phyloP scores from a whole-genome alignment of 2,888 invertebrate species.

The Tachystola acroxantha region DNA sequence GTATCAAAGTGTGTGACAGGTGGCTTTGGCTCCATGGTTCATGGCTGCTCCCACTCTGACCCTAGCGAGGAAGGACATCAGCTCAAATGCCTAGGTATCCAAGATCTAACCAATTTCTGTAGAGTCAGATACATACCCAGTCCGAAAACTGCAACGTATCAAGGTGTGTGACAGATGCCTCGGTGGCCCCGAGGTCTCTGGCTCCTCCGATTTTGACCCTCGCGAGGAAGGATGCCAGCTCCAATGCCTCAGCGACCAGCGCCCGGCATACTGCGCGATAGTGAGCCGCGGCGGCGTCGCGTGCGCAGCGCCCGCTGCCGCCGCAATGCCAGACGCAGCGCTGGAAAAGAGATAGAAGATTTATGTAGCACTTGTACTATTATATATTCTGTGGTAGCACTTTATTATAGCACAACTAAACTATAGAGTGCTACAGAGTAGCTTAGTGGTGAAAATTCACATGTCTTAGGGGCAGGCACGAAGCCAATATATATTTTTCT shows the following conservation, averaged over 20 bases:
- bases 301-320: slow-evolving; percentile 57
- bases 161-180: slow-evolving; percentile 84
- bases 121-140: slow-evolving; percentile 90
- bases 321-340: slow-evolving; percentile 71
- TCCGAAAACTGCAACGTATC: slow-evolving; percentile 92
- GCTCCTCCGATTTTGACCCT: slow-evolving; percentile 85
- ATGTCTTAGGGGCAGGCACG: too few species aligned
- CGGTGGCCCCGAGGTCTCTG: slow-evolving; percentile 80
- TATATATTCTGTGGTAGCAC: too few species aligned
- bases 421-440: too few species aligned
- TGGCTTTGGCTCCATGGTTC: background rate
- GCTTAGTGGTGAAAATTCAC: too few species aligned
- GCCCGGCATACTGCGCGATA: slow-evolving; percentile 96
- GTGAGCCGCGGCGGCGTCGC: slow-evolving; percentile 84
- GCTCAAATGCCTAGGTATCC: background rate
- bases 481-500: too few species aligned
- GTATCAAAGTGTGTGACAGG: background rate
- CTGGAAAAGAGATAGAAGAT: slow-evolving; percentile 26
- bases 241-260: slow-evolving; percentile 93
- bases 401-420: too few species aligned
- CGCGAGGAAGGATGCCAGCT: slow-evolving; percentile 93
- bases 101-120: background rate
- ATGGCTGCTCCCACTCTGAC: background rate
- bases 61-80: background rate
- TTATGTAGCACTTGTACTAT: too few species aligned